phyloP scores from a whole-genome alignment of 2,113 vertebrate species.

The Nyctereutes procyonoides region DNA sequence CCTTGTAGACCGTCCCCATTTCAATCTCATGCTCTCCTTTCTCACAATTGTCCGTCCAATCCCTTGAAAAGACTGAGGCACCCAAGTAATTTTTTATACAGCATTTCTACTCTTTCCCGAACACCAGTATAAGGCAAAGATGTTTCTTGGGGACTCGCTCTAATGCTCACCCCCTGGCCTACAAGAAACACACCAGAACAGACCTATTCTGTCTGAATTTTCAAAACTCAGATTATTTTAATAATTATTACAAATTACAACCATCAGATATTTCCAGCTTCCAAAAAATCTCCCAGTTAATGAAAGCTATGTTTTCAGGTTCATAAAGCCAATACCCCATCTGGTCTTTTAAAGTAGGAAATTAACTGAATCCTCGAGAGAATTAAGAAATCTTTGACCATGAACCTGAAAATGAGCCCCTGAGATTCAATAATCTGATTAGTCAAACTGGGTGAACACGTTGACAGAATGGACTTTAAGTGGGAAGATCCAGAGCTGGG shows the following conservation, averaged over 20 bases:
- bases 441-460: conserved; percentile 75
- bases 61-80: neutral
- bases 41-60: neutral
- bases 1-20: neutral
- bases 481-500: conserved; percentile 54
- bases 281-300: conserved; percentile 67
- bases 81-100: neutral
- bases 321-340: conserved; percentile 78
- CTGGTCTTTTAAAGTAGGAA: conserved; percentile 76
- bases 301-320: conserved; percentile 71
- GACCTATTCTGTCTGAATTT: neutral
- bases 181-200: neutral
- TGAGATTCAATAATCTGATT: conserved; percentile 78
- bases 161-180: neutral
- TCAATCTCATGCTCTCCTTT: neutral
- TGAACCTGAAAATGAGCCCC: conserved; percentile 80
- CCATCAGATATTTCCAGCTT: conserved; percentile 63
- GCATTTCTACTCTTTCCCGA: neutral
- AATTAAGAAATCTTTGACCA: conserved; percentile 79
- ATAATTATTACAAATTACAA: conserved; percentile 60
- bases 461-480: conserved; percentile 60
- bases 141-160: neutral
- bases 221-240: neutral
- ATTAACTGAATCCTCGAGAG: conserved; percentile 76
- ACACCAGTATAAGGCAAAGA: neutral